phyloP scores from a whole-genome alignment of 1,140 invertebrate species.

The Drosophila kepulauana region DNA sequence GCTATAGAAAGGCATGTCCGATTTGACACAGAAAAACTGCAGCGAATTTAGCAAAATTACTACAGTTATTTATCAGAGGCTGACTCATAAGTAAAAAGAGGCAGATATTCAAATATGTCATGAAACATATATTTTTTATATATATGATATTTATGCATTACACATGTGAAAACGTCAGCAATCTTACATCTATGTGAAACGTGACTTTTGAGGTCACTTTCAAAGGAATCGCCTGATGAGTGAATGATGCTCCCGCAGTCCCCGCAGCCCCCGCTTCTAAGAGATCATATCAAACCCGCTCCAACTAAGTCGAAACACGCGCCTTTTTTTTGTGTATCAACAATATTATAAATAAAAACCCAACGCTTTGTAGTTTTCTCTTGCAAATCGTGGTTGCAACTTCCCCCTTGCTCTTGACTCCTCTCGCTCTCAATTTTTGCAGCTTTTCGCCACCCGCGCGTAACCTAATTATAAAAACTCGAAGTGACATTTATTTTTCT shows the following conservation, averaged over 20 bases:
- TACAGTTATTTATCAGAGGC: slow-evolving; percentile 20
- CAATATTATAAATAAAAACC: not conserved
- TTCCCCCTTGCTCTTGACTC: not conserved
- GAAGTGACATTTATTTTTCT: slow-evolving; percentile 63
- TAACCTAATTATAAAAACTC: slow-evolving; percentile 74
- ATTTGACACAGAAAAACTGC: slow-evolving; percentile 1
- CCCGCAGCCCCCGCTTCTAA: too few species aligned
- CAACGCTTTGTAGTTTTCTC: slow-evolving; percentile 21
- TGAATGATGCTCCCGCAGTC: too few species aligned
- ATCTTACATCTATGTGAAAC: slow-evolving; percentile 44
- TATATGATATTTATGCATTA: slow-evolving; percentile 24
- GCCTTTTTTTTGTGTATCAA: slow-evolving; percentile 22
- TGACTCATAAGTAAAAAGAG: slow-evolving; percentile 23
- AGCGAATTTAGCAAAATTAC: not conserved
- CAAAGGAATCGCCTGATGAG: not conserved
- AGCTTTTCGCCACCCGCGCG: slow-evolving; percentile 64
- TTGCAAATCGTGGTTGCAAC: slow-evolving; percentile 31
- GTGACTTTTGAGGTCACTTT: slow-evolving; percentile 50
- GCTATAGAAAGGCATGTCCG: too few species aligned
- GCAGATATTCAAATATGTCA: not conserved
- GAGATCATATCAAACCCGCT: too few species aligned
- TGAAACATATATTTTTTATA: slow-evolving; percentile 13
- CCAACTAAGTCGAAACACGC: slow-evolving; percentile 13
- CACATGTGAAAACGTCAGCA: slow-evolving; percentile 25
- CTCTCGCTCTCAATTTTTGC: slow-evolving; percentile 28